These are phyloP conservation scores for Cathartes aura DNA, from an alignment of 2,113 vertebrate genomes.

Conservation along the genomic window DNA sequence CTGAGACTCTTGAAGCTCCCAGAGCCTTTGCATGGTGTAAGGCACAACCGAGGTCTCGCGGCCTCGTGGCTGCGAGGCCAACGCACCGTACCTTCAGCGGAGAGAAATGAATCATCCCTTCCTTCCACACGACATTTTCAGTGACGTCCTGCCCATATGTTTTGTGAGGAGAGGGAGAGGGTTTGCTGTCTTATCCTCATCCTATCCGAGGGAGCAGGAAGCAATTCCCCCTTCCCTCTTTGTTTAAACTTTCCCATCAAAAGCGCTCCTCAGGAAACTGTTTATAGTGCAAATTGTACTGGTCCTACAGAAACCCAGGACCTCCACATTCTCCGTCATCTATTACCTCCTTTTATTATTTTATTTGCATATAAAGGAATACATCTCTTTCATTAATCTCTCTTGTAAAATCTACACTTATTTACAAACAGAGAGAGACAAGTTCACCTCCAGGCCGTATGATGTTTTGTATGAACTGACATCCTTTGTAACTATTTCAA, in stretches of 20 bases:
- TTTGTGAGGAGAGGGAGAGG: neutral
- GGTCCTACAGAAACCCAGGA: neutral
- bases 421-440: neutral
- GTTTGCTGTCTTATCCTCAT: neutral
- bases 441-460: neutral
- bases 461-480: neutral
- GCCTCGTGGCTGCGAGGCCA: neutral
- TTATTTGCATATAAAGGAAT: neutral
- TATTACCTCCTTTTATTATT: neutral
- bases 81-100: neutral
- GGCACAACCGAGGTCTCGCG: accelerated
- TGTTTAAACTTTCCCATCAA: neutral
- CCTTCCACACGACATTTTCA: neutral
- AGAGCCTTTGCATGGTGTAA: neutral
- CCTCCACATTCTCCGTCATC: neutral
- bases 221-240: neutral
- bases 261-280: neutral
- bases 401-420: neutral
- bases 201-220: neutral
- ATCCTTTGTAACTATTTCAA: neutral
- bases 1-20: neutral
- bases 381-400: neutral
- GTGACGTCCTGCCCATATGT: neutral
- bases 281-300: neutral
- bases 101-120: accelerated